Evolutionary conservation across 2,113 vertebrate species (phyloP).

Genomic region (Lasiurus cinereus): DNA sequence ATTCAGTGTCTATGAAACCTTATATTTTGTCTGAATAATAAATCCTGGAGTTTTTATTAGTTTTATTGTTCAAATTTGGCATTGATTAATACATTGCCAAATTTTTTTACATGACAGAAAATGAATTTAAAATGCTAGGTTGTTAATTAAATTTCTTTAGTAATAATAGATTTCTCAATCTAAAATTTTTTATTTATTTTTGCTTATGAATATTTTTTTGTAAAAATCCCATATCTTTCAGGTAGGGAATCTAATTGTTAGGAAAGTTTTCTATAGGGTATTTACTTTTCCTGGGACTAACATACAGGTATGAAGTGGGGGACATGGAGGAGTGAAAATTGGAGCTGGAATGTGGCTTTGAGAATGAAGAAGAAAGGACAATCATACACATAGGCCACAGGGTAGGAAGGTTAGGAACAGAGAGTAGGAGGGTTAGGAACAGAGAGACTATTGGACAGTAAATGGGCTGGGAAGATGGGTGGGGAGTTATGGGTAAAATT

Average conservation of each 20-base stretch:
- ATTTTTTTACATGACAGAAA: background rate
- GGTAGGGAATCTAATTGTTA: background rate
- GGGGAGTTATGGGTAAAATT: background rate
- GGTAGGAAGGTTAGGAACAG: background rate
- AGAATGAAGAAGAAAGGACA: constrained; percentile 24
- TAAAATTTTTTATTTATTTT: background rate
- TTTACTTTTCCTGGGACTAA: constrained; percentile 9
- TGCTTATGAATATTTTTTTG: background rate
- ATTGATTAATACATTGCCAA: background rate
- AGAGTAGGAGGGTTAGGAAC: background rate
- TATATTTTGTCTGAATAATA: background rate
- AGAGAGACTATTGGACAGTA: background rate
- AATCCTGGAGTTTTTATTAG: background rate
- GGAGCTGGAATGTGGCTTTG: background rate
- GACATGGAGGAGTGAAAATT: background rate
- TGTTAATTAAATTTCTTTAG: background rate
- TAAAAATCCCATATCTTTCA: background rate
- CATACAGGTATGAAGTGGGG: background rate
- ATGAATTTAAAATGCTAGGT: constrained; percentile 41
- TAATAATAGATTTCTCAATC: background rate
- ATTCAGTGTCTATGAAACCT: background rate
- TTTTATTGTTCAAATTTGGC: background rate
- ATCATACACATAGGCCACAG: background rate
- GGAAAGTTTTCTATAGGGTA: background rate
- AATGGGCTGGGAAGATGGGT: background rate